These are phyloP conservation scores for Haliaeetus leucogaster DNA, from an alignment of 2,113 vertebrate species.

Conservation along the genomic window DNA sequence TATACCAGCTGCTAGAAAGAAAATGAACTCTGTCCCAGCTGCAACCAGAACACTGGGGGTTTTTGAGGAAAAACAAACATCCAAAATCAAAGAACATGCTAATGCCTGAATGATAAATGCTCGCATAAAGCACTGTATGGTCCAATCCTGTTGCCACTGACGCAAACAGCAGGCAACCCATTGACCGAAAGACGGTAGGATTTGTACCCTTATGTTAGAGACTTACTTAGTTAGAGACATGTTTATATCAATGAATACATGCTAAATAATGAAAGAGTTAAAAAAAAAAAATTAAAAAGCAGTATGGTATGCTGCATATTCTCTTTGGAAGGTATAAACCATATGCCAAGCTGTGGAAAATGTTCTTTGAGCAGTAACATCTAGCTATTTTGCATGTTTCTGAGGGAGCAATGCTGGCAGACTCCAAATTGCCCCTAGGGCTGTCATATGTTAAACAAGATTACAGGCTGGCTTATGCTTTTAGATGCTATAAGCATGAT, in stretches of 20 bases:
- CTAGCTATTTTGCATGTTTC: neutral
- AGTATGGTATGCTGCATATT: neutral
- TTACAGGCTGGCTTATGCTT: neutral
- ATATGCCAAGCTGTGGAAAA: neutral
- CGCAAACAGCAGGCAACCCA: neutral
- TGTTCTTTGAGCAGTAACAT: neutral
- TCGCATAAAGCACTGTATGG: neutral
- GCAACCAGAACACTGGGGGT: too few species aligned
- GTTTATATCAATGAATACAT: neutral
- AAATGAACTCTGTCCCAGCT: too few species aligned
- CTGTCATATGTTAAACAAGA: conserved; percentile 3
- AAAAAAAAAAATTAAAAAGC: too few species aligned
- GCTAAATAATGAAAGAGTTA: neutral
- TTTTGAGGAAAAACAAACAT: neutral
- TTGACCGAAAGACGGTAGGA: neutral
- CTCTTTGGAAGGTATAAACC: neutral
- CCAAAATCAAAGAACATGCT: neutral
- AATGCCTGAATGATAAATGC: neutral
- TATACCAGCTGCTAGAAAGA: too few species aligned
- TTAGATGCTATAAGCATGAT: neutral
- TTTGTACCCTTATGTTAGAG: neutral
- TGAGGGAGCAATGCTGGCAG: neutral
- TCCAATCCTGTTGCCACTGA: neutral
- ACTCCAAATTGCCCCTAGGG: neutral
- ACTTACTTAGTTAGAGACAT: neutral